Evolutionary conservation across 2,113 vertebrate species (phyloP), one percentile per base, ranked within the genome.

Genomic region (Manacus vitellinus): DNA sequence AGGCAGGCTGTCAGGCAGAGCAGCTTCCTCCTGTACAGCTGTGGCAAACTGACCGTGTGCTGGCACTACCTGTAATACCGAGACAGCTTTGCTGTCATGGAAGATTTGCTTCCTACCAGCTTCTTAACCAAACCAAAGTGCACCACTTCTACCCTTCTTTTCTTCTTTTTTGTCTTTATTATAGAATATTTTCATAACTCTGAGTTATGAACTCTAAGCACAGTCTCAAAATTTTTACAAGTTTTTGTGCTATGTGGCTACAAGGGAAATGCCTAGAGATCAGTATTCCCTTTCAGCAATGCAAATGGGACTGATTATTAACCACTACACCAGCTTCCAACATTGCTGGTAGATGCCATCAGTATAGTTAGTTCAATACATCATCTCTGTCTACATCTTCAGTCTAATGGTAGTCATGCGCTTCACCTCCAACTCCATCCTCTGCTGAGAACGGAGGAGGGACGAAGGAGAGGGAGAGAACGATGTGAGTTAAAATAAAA

Each of bases 401-500:
- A 35, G 56, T 74, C 72, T 85, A 55, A 66, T n/a, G 66, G 13
- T 44, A 59, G 46, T 52, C 3, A 2, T 8, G 49, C 37, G 63
- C 61, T 2, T 16, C 52, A 67, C 41, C 44, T 88, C 68, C 75
- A 86, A 47, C 75, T 93, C 68, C 61, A 78, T 25, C 76, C 65
- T 91, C 78, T 78, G 55, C 61, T 66, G 61, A 80, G 83, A 89
- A 18, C 33, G 35, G 73, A 63, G 72, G 58, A 79, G 28, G 9
- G 23, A 91, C 43, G 63, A 93, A 49, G 30, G 81, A 80, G 44
- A n/a, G 22, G 24, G 88, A 68, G 55, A 85, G 74, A 46, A 85
- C 76, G 49, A 59, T 35, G 61, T 52, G 61, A 35, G 83, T 81
- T 79, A 75, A 85, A 94, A 89, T 68, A 68, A 96, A 91, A 89